phyloP scores from a whole-genome alignment of 2,888 invertebrate species.

The Scaptomyza reducta region DNA sequence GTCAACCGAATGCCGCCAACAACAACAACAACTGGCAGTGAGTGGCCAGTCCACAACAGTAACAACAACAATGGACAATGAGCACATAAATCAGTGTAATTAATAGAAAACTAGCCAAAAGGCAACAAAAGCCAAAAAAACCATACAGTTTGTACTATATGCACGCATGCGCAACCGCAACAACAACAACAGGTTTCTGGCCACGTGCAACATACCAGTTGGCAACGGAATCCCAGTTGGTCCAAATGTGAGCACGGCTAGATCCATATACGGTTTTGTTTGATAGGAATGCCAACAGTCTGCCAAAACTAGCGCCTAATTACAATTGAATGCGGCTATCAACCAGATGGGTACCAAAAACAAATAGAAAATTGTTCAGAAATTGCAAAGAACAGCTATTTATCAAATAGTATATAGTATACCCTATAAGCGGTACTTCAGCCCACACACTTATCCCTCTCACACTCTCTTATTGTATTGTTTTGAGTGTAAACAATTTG shows the following conservation, averaged over 20 bases:
- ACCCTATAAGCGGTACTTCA: neutral
- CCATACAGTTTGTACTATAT: slow-evolving; percentile 2
- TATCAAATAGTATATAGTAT: slow-evolving; percentile 15
- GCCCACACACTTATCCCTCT: slow-evolving; percentile 5
- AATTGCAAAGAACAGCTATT: neutral
- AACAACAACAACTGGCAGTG: slow-evolving; percentile 19
- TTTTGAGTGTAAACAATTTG: slow-evolving; percentile 55
- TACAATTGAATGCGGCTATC: slow-evolving; percentile 46
- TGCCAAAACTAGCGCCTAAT: slow-evolving; percentile 57
- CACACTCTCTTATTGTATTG: neutral
- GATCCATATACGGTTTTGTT: slow-evolving; percentile 48
- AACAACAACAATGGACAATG: slow-evolving; percentile 92
- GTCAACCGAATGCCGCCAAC: slow-evolving; percentile 18
- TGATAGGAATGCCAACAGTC: slow-evolving; percentile 37
- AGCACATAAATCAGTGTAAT: slow-evolving; percentile 97
- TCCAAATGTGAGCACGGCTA: slow-evolving; percentile 46
- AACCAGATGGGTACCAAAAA: neutral
- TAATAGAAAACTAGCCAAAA: slow-evolving; percentile 86
- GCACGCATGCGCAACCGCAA: slow-evolving; percentile 57
- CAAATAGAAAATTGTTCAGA: too few species aligned
- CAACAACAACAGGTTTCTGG: slow-evolving; percentile 35
- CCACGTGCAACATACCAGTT: slow-evolving; percentile 30
- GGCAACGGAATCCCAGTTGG: slow-evolving; percentile 21
- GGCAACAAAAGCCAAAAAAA: slow-evolving; percentile 24
- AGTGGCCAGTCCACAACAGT: slow-evolving; percentile 23